Conservation (phyloP, 2,797 vertebrate species). For the Lophius americanus region DNA sequence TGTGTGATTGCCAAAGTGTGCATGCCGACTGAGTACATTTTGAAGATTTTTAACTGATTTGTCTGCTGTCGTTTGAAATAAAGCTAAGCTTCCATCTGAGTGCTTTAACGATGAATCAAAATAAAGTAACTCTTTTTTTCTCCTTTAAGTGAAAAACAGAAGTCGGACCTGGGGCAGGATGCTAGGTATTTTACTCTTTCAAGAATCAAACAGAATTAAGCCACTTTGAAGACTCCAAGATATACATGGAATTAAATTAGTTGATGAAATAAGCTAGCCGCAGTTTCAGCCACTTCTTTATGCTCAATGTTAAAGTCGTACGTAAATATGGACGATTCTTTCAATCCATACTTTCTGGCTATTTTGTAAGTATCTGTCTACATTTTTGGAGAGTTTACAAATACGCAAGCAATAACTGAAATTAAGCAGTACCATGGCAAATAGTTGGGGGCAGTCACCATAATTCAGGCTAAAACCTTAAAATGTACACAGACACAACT, state of each 20-base stretch:
- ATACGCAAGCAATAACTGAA: too few relatives aligned
- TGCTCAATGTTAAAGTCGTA: too few relatives aligned
- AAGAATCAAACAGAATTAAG: conserved; percentile 23
- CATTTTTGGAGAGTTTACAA: too few relatives aligned
- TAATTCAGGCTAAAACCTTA: too few relatives aligned
- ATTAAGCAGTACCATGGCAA: too few relatives aligned
- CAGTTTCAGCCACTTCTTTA: too few relatives aligned
- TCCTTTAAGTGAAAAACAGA: conserved; percentile 26
- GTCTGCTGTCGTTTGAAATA: conserved; percentile 4
- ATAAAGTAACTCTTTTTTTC: conserved; percentile 10
- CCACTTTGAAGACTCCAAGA: conserved; percentile 22
- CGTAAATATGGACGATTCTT: too few relatives aligned
- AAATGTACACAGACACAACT: too few relatives aligned
- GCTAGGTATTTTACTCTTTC: conserved; percentile 16
- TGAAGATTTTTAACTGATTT: not conserved
- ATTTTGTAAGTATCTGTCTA: too few relatives aligned
- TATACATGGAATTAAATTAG: conserved; percentile 32
- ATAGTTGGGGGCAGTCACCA: too few relatives aligned
- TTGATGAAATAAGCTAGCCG: conserved; percentile 21
- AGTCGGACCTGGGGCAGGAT: conserved; percentile 8
- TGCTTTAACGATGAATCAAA: conserved; percentile 7
- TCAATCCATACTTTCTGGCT: too few relatives aligned
- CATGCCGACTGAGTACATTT: conserved; percentile 5
- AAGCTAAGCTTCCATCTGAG: conserved; percentile 7
- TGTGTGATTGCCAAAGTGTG: conserved; percentile 6